Percentiles rank a stretch among this genome's conserved stretches.
These are phyloP conservation scores for Phortica okadai DNA, from an alignment of 2,888 invertebrate genomes.

Conservation along the genomic window DNA sequence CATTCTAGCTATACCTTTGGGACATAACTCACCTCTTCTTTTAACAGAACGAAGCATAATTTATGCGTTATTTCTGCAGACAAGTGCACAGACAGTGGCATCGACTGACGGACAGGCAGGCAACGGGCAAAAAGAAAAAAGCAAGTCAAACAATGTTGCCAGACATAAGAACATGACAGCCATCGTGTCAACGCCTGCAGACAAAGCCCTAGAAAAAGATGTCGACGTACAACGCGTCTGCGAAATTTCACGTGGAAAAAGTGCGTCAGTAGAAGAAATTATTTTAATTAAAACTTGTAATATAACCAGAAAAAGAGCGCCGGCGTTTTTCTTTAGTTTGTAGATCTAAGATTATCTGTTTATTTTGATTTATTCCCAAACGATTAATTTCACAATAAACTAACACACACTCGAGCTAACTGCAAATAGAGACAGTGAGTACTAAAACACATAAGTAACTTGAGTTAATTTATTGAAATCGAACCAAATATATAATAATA, in stretches of 20 bases:
- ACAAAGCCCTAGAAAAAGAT: constrained; percentile 24
- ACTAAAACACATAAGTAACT: not conserved
- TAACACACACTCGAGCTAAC: too few relatives aligned
- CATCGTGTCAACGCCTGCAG: constrained; percentile 48
- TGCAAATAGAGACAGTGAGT: too few relatives aligned
- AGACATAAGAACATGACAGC: constrained; percentile 66
- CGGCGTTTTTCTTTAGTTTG: constrained; percentile 6
- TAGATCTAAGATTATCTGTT: constrained; percentile 70
- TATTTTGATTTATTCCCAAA: constrained; percentile 58
- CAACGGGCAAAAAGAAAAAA: constrained; percentile 20
- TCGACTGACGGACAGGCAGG: constrained; percentile 2
- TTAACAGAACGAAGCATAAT: constrained; percentile 63
- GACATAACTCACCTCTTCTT: constrained; percentile 19
- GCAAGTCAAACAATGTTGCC: constrained; percentile 43
- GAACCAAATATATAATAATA: too few relatives aligned
- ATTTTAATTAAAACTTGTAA: constrained; percentile 61
- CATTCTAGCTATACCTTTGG: constrained; percentile 4
- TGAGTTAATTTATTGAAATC: constrained; percentile 5
- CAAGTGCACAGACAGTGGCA: constrained; percentile 24
- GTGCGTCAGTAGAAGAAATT: constrained; percentile 52
- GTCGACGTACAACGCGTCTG: constrained; percentile 47
- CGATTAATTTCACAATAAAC: not conserved
- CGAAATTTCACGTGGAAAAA: constrained; percentile 67
- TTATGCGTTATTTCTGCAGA: constrained; percentile 55
- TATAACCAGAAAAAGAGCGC: constrained; percentile 3